Evolutionary conservation across 1,140 invertebrate genomes (phyloP), one percentile per base, ranked within the genome.

Genomic region (Solenopsis fugax): DNA sequence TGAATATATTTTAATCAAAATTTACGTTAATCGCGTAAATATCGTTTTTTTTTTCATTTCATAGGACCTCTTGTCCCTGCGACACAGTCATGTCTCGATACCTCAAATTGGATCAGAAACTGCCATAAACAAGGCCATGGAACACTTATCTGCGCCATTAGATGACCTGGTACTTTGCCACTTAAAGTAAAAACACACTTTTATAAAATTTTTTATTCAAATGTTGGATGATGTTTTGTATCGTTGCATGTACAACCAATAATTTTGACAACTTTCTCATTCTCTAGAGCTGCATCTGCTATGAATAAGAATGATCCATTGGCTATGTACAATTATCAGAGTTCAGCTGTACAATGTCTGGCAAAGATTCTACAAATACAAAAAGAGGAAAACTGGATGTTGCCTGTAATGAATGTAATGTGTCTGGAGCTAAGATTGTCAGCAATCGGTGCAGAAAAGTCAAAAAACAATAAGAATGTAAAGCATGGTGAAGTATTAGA

Each of bases 151-250:
- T 67, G 93, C 96, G 37, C 97, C 98, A 9, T 95, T 98, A 71
- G 97, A 98, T 93, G 98, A 99, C 92, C 95, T 99, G 41, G 96
- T 98, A 50, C 95, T 97, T 78, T 96, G 96, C 62, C 98, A 99
- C 94, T 95, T 99, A n/a, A 97, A 97, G 96, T 97, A 94, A 91
- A 16, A 81, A 65, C 45, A 77, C 37, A 75, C 24, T 29, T 1
- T 58, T 37, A 29, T 76, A 21, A 4, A 21, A 16, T 9, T 13
- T 9, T 13, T n/a, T 67, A 18, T 24, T 13, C 29, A 21, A 16
- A 24, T n/a, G 2, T 69, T 50, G 65, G 24, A 50, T 41, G 56
- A 58, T 56, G n/a, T 13, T 80, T 56, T 24, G 73, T 29, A 84
- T 56, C 52, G 12, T 56, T 52, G 12, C 13, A 41, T 41, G n/a